Evolutionary conservation across 2,113 vertebrate species (phyloP), one percentile per base, ranked within the genome.

Genomic region (Panthera uncia): DNA sequence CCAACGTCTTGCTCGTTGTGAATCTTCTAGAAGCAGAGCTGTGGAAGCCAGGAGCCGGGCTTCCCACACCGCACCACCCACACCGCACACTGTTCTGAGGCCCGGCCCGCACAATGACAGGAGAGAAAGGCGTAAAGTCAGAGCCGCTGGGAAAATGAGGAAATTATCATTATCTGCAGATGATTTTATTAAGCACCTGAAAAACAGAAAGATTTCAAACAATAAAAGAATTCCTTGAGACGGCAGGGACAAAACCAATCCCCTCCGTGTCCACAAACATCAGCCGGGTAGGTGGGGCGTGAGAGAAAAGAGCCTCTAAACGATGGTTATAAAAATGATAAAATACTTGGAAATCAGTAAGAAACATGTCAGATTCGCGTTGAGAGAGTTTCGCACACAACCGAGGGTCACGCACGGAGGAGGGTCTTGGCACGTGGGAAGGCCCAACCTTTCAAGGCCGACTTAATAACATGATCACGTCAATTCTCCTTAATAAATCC

Each of bases 211-310:
- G 29, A 0, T 50, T 52, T 84, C 69, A 19, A 13, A 36, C 63
- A 81, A 13, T 38, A 27, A 23, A 79, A 68, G 48, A 88, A 82
- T 95, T 69, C 68, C 68, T 50, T 29, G 27, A 8, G n/a, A 45
- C 1, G 55, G 16, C 41, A 7, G 55, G 55, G 55, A 55, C 55
- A 18, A 16, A 15, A 18, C 19, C 52, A 18, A 18, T 4, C 16
- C 8, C 2, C 33, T 87, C 45, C 8, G 5, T 0, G 4, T 3
- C 12, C 4, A 15, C 29, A 23, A 18, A 23, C 33, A 5, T 12
- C 7, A n/a, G 3, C 16, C 15, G 3, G 0, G 1, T 1, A 57
- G 81, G 71, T 1, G 1, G 27, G 0, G 8, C 1, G 3, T 4
- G 21, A 2, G 50, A 48, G 31, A 55, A 48, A 25, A 31, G 25